Conservation (phyloP, 2,113 vertebrate species). For the Glaucomys volans region DNA sequence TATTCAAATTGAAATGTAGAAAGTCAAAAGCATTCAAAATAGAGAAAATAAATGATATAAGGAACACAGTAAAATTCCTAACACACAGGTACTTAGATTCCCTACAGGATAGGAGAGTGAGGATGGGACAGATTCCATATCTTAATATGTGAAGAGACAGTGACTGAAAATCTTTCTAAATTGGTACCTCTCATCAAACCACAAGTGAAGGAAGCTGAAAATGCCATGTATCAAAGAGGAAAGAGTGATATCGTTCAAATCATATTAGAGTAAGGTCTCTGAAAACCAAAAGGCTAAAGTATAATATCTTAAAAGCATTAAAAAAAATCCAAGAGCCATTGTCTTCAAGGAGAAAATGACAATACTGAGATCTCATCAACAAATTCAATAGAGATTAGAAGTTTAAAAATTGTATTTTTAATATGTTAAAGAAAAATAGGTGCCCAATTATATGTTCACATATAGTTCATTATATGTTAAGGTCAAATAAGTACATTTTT, state of each 20-base stretch:
- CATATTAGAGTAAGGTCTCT: not conserved
- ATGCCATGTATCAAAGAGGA: not conserved
- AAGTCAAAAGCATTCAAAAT: not conserved
- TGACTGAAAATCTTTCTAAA: not conserved
- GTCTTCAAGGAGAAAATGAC: not conserved
- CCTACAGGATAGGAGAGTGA: not conserved
- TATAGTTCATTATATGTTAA: too few relatives aligned
- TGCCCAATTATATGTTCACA: not conserved
- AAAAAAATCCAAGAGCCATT: not conserved
- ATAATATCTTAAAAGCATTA: not conserved
- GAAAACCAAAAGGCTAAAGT: not conserved
- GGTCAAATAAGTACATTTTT: too few relatives aligned
- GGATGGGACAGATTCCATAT: not conserved
- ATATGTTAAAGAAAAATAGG: not conserved
- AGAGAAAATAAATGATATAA: not conserved
- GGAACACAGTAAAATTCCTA: not conserved
- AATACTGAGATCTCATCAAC: not conserved
- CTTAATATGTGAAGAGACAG: not conserved
- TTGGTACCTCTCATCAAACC: not conserved
- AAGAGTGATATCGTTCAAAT: not conserved
- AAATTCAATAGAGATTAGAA: not conserved
- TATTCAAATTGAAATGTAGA: not conserved
- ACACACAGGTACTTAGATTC: not conserved
- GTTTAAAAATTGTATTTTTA: not conserved
- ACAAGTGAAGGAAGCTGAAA: conserved; percentile 5